These are phyloP conservation scores for Drosophila kanekoi DNA, from an alignment of 2,888 invertebrate species.

Conservation along the genomic window DNA sequence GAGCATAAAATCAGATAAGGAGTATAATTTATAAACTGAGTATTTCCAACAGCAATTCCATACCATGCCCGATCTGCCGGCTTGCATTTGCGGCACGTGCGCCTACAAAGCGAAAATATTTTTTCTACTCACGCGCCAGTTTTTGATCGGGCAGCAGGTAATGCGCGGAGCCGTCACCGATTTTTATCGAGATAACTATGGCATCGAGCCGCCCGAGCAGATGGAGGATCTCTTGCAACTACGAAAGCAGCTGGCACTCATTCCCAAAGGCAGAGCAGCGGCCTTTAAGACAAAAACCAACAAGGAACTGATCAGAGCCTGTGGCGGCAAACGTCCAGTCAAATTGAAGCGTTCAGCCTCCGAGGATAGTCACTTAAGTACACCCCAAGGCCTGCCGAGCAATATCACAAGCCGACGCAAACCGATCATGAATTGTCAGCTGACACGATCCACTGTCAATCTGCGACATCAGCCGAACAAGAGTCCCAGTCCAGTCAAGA, in stretches of 20 bases:
- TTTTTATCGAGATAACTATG: slow-evolving; percentile 30
- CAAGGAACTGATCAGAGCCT: background rate
- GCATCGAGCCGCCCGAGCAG: slow-evolving; percentile 32
- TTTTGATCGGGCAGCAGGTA: slow-evolving; percentile 37
- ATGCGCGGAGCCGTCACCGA: slow-evolving; percentile 38
- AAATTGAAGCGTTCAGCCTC: background rate
- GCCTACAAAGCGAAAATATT: slow-evolving; percentile 39
- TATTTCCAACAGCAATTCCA: slow-evolving; percentile 41
- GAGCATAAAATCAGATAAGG: accelerated
- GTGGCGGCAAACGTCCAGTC: background rate
- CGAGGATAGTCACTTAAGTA: background rate
- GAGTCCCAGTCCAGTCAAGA: background rate
- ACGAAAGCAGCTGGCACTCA: slow-evolving; percentile 5
- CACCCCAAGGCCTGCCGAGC: too few species aligned
- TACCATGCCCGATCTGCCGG: slow-evolving; percentile 48
- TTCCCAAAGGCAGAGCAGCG: background rate
- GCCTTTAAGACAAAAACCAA: background rate
- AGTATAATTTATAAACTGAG: too few species aligned
- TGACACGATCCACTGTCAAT: background rate
- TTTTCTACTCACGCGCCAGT: slow-evolving; percentile 45
- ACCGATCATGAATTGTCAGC: background rate
- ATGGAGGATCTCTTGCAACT: slow-evolving; percentile 22
- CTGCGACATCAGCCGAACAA: background rate
- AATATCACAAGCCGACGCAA: background rate
- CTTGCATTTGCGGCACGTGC: slow-evolving; percentile 35